phyloP scores from a whole-genome alignment of 2,888 invertebrate species.

The Apotomis betuletana region DNA sequence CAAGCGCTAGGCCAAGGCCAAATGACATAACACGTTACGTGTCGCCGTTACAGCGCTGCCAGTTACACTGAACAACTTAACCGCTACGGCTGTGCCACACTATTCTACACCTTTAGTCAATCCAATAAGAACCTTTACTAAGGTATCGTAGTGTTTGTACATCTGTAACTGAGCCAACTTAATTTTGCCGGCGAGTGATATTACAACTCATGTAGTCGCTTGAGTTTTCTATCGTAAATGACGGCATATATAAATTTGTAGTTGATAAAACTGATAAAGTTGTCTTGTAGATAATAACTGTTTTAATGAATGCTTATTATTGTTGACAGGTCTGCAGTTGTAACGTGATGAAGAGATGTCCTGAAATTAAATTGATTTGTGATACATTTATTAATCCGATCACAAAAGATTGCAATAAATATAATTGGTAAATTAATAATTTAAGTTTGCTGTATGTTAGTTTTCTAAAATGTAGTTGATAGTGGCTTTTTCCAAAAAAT shows the following conservation, averaged over 20 bases:
- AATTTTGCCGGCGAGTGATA: neutral
- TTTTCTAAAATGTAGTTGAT: too few relatives aligned
- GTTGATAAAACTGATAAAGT: neutral
- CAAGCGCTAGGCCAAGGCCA: constrained; percentile 80
- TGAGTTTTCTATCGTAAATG: neutral
- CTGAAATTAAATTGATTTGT: neutral
- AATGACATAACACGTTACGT: constrained; percentile 67
- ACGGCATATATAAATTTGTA: neutral
- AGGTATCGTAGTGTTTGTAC: neutral
- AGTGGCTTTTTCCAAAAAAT: too few relatives aligned
- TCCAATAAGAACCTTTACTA: neutral
- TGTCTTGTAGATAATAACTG: constrained; percentile 8
- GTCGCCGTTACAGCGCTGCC: constrained; percentile 48
- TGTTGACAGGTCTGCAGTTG: neutral
- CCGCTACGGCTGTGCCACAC: neutral
- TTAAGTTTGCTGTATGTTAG: too few relatives aligned
- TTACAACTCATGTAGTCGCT: neutral
- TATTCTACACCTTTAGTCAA: neutral
- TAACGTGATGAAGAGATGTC: neutral
- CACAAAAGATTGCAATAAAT: too few relatives aligned
- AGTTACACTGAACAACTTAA: constrained; percentile 22
- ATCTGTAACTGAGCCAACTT: neutral
- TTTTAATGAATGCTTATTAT: neutral
- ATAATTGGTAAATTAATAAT: too few relatives aligned
- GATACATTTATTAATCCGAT: too few relatives aligned